These are phyloP conservation scores for Willisornis vidua DNA, from an alignment of 2,113 vertebrate species.

Conservation along the genomic window DNA sequence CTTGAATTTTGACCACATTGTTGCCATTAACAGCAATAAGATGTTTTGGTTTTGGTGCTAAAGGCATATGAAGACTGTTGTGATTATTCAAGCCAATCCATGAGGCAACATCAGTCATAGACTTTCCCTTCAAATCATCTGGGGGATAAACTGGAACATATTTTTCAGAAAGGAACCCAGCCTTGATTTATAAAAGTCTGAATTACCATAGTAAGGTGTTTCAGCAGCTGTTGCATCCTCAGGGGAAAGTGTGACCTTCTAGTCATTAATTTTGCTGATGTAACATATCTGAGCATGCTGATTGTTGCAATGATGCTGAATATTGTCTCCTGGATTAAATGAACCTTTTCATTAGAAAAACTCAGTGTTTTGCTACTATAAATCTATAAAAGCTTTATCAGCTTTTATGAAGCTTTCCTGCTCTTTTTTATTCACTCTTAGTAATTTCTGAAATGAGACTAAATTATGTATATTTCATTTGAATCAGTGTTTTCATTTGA, in stretches of 20 bases:
- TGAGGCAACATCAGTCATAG: background rate
- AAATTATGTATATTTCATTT: background rate
- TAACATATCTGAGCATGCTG: background rate
- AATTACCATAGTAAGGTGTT: background rate
- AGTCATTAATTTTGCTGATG: background rate
- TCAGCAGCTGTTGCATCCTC: background rate
- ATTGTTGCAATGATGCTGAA: background rate
- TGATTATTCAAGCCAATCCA: background rate
- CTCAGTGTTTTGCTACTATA: background rate
- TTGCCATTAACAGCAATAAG: background rate
- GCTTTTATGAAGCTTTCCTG: background rate
- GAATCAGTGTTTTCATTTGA: background rate
- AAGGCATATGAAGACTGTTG: background rate
- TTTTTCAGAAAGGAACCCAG: background rate
- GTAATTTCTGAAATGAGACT: background rate
- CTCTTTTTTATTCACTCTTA: background rate
- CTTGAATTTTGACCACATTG: background rate
- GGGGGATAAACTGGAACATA: background rate
- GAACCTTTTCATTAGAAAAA: background rate
- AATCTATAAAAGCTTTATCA: background rate
- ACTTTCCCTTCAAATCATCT: background rate
- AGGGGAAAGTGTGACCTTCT: background rate
- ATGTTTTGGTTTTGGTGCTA: constrained; percentile 13
- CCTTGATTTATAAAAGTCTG: background rate
- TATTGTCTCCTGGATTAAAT: background rate